These are phyloP conservation scores for Smutsia gigantea DNA, from an alignment of 2,797 vertebrate genomes.

Conservation along the genomic window DNA sequence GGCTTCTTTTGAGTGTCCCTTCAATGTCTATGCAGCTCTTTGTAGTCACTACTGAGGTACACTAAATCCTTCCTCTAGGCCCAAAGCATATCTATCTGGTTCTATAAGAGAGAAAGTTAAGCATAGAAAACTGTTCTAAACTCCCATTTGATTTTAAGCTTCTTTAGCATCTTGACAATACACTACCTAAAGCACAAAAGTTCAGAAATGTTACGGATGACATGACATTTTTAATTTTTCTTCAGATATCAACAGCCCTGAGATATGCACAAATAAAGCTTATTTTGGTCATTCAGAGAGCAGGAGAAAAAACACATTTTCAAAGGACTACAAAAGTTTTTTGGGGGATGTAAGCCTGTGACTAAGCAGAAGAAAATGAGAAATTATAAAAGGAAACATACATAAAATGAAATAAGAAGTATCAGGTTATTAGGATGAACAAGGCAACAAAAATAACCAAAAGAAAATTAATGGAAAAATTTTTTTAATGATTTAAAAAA, in stretches of 20 bases:
- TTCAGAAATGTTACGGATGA: neutral
- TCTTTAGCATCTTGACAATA: neutral
- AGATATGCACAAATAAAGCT: slow-evolving; percentile 15
- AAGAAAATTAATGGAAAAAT: neutral
- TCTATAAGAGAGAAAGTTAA: neutral
- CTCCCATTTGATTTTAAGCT: neutral
- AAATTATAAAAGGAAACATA: slow-evolving; percentile 8
- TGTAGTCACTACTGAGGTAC: neutral
- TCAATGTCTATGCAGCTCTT: neutral
- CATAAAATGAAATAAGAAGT: neutral
- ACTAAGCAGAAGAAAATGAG: neutral
- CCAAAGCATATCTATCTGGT: neutral
- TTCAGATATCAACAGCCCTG: neutral
- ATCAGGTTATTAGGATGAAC: neutral
- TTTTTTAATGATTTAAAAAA: neutral
- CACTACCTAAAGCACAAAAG: neutral
- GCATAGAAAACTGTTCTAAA: neutral
- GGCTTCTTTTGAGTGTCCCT: neutral
- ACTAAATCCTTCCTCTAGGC: neutral
- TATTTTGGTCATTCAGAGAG: neutral
- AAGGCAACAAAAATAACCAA: neutral
- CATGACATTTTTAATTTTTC: neutral
- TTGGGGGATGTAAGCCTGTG: neutral
- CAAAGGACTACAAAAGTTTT: neutral
- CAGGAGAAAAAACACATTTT: neutral